These are phyloP conservation scores for Furcifer pardalis DNA, from an alignment of 2,797 vertebrate species.

Conservation along the genomic window DNA sequence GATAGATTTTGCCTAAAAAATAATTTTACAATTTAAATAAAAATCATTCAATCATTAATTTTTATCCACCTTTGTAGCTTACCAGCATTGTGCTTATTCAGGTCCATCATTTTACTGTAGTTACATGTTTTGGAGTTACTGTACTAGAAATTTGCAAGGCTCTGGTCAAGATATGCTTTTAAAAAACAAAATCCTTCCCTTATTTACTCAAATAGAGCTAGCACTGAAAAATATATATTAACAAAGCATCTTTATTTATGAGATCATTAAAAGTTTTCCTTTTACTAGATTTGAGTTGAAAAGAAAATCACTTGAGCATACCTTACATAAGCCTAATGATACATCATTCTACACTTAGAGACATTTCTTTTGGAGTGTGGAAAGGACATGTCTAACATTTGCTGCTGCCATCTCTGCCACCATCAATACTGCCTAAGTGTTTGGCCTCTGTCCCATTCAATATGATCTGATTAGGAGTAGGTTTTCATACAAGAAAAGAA, in stretches of 20 bases:
- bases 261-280: not conserved
- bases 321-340: not conserved
- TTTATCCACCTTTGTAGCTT: no score
- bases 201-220: not conserved
- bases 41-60: no score
- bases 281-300: not conserved
- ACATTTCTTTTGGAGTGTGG: not conserved
- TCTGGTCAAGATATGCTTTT: not conserved
- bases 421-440: constrained; percentile 15
- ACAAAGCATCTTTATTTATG: constrained; percentile 21
- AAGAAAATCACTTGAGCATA: constrained; percentile 7
- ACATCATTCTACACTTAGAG: not conserved
- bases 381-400: not conserved
- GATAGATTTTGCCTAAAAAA: no score
- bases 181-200: not conserved
- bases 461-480: constrained; percentile 33
- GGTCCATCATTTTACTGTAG: not conserved
- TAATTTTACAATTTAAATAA: no score
- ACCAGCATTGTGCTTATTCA: not conserved
- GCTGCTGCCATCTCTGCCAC: not conserved
- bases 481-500: not conserved
- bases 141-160: constrained; percentile 16
- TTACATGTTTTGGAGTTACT: not conserved
- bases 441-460: constrained; percentile 35
- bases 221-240: not conserved